Conservation (phyloP, 53 echinoderm and acorn worm species). For the Echinometra lucunter region DNA sequence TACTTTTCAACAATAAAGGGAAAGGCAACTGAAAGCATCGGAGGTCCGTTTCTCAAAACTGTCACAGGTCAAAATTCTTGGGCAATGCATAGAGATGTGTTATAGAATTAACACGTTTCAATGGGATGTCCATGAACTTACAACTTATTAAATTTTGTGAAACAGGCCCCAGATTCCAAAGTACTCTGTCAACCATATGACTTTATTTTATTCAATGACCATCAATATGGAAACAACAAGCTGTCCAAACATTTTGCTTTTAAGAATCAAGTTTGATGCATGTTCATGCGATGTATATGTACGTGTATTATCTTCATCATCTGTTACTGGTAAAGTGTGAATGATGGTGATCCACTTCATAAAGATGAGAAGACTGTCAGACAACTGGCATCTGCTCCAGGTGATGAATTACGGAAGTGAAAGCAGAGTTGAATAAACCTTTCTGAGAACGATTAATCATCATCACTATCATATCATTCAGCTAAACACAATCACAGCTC, state of each 20-base stretch:
- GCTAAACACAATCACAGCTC: not conserved
- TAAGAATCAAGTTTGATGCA: not conserved
- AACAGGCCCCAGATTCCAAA: too few species aligned
- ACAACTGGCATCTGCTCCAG: conserved; percentile 23
- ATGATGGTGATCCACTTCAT: not conserved
- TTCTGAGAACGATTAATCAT: conserved; percentile 52
- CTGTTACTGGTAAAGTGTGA: not conserved
- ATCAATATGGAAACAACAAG: too few species aligned
- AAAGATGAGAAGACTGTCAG: conserved; percentile 18
- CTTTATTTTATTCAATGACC: too few species aligned
- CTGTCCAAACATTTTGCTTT: not conserved
- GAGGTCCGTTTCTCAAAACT: too few species aligned
- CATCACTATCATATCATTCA: conserved; percentile 27
- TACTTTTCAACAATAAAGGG: too few species aligned
- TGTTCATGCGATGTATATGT: not conserved
- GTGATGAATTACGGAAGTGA: conserved; percentile 46
- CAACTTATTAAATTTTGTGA: too few species aligned
- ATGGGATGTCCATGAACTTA: too few species aligned
- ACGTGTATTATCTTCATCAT: not conserved
- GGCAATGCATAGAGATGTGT: too few species aligned
- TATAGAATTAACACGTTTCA: too few species aligned
- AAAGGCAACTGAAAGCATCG: too few species aligned
- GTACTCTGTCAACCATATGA: too few species aligned
- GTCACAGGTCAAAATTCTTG: too few species aligned
- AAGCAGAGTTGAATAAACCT: conserved; percentile 46